Base-by-base conservation (phyloP, 2,113 vertebrate genomes). In the Phylloscopus trochilus region DNA sequence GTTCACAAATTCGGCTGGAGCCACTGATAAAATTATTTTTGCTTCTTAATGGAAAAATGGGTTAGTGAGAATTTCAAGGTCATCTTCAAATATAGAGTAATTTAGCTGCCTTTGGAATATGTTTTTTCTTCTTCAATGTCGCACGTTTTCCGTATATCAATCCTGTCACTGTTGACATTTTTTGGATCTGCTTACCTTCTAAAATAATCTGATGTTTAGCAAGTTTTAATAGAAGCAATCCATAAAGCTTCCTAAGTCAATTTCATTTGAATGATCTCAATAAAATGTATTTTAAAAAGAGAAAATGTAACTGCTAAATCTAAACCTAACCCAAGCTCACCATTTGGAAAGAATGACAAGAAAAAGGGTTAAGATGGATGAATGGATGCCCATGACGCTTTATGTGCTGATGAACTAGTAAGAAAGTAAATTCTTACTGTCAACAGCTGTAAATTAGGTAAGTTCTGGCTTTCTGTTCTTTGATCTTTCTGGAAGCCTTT, bases 341-440 rank as follows among this genome's bases (percentile, higher is more conserved):
- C 43, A 5, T 44, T 84, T 22, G 33, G 43, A 76, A 89, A 44
- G 44, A 89, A 76, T 9, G 20, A 41, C 69, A 82, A 79, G 41
- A 60, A 64, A 66, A 82, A 39, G 33, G 30, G 7, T 91, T 75
- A 33, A 79, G 31, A 47, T 43, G n/a, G 18, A 15, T 79, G 62
- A 56, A 41, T 10, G 14, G 23, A 17, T 58, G 27, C 24, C 35
- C 28, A 3, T 63, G 17, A 39, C 15, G 21, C 3, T 75, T 90
- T 30, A 22, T 68, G 43, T 56, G 31, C 70, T 92, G 70, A 35
- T 74, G 62, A 85, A 30, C n/a, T 85, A 79, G 26, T 84, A 53
- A 56, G 37, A 87, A 92, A 44, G 63, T 95, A 74, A 89, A n/a
- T 93, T 88, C 52, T 92, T 92, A 58, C 17, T 79, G 69, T 72